Evolutionary conservation across 2,888 invertebrate species (phyloP), one percentile per base, ranked within the genome.

Genomic region (Eristalinus sepulchralis): DNA sequence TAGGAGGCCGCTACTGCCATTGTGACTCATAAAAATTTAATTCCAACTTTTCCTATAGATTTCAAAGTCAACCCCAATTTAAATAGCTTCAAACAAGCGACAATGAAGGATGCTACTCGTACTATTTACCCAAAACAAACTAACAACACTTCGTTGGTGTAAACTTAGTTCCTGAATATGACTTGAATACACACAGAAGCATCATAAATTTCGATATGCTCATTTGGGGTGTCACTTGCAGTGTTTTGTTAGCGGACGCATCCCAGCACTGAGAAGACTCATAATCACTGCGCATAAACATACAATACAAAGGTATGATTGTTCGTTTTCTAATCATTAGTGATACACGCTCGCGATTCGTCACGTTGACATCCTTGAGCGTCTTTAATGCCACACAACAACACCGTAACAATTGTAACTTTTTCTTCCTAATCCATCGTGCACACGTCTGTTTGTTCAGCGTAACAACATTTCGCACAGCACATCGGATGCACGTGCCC

Each of bases 401-500:
- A 77, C 77, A 77, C 47, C 34, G 77, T 64, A 64, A 85, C 82
- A 82, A 77, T 82, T 82, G 78, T 86, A 79, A 83, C 83, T 85
- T 88, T 85, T 88, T 88, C 82, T 80, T 78, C 76, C 57, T 83
- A 85, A 88, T 88, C 83, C 87, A 71, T 83, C 47, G 72, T 73
- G 79, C 89, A 81, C 87, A 86, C 87, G 88, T 81, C 80, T 86
- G 68, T 88, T 89, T 89, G 88, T 89, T 89, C 83, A 76, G 88
- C 88, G 83, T 83, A 88, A 89, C 88, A 88, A 82, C 84, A 88
- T 88, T 86, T 86, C 83, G 75, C 67, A 86, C 75, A 77, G 86
- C 77, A 88, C 60, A 83, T n/a, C 79, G 83, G 87, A 87, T 83
- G 79, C 89, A 89, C 89, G 89, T 89, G 89, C 86, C 89, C 82